A percentile compares a stretch with the other conserved stretches of the same genome.
Conservation (phyloP, 2,888 invertebrate species). For the Yponomeuta malinellus region DNA sequence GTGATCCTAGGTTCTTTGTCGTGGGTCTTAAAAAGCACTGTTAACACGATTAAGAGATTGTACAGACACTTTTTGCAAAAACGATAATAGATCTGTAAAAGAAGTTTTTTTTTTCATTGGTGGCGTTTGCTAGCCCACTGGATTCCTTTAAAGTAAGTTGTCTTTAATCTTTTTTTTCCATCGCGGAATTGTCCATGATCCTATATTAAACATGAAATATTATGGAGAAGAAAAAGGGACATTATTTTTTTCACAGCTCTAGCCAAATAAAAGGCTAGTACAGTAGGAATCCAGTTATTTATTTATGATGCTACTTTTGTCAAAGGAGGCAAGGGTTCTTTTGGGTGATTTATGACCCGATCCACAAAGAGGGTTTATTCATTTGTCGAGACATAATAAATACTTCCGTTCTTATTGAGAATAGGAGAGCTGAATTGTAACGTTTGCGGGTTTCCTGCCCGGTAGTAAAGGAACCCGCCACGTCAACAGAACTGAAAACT, state of each 20-base stretch:
- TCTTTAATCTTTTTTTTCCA: too few relatives aligned
- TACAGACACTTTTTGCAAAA: too few relatives aligned
- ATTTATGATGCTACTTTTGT: slow-evolving; percentile 62
- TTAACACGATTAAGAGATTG: too few relatives aligned
- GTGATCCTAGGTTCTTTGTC: too few relatives aligned
- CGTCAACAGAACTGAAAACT: too few relatives aligned
- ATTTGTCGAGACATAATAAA: slow-evolving; percentile 59
- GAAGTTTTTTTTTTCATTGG: too few relatives aligned
- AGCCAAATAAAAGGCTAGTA: slow-evolving; percentile 31
- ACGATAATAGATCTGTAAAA: too few relatives aligned
- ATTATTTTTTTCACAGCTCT: slow-evolving; percentile 34
- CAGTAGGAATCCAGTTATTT: slow-evolving; percentile 49
- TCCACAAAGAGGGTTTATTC: slow-evolving; percentile 50
- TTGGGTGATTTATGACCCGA: slow-evolving; percentile 59
- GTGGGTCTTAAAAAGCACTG: too few relatives aligned
- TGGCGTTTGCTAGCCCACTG: too few relatives aligned
- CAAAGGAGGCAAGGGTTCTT: slow-evolving; percentile 50
- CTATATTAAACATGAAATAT: neutral
- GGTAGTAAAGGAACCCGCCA: too few relatives aligned
- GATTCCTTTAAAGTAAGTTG: too few relatives aligned
- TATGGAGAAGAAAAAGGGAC: neutral
- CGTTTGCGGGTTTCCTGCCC: too few relatives aligned
- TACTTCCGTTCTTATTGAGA: slow-evolving; percentile 41
- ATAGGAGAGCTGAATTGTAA: slow-evolving; percentile 37
- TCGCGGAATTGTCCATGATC: neutral